Evolutionary conservation across 2,888 invertebrate species (phyloP).

Genomic region (Caenorhabditis sp.): DNA sequence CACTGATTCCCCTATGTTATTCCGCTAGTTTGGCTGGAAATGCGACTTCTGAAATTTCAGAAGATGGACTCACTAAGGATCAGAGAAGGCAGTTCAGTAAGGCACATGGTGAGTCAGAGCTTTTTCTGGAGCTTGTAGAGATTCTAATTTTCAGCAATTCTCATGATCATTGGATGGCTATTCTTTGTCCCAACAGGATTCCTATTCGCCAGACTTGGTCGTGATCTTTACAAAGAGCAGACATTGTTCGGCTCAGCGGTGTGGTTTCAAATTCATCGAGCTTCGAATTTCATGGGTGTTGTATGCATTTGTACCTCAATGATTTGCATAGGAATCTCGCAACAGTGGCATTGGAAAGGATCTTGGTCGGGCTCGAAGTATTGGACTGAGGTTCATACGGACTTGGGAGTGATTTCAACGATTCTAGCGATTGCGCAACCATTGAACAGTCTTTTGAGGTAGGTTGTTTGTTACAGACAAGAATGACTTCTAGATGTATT

Average conservation of each 20-base stretch:
- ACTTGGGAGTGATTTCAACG: slow-evolving; percentile 43
- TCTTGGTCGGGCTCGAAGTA: slow-evolving; percentile 34
- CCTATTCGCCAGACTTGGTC: slow-evolving; percentile 42
- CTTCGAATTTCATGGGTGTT: slow-evolving; percentile 43
- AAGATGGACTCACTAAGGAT: slow-evolving; percentile 27
- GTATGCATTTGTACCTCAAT: slow-evolving; percentile 47
- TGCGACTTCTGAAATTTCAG: background rate
- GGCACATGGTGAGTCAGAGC: slow-evolving; percentile 12
- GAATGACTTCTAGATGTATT: slow-evolving; percentile 2
- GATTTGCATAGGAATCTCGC: slow-evolving; percentile 42
- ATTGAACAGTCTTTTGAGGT: slow-evolving; percentile 32
- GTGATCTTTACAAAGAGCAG: slow-evolving; percentile 39
- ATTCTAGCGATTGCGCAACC: slow-evolving; percentile 45
- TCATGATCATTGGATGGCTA: slow-evolving; percentile 52
- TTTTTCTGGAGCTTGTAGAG: background rate
- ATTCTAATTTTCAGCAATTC: slow-evolving; percentile 31
- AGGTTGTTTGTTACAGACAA: no score
- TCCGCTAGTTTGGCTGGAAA: background rate
- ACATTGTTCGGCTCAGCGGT: slow-evolving; percentile 37
- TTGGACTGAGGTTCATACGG: slow-evolving; percentile 46
- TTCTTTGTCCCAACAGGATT: slow-evolving; percentile 50
- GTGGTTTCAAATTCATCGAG: slow-evolving; percentile 54
- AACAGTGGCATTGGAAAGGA: slow-evolving; percentile 49
- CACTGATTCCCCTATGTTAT: background rate
- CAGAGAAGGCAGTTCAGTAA: slow-evolving; percentile 36